phyloP scores from a whole-genome alignment of 2,888 invertebrate genomes.

The Aphidoletes aphidimyza region DNA sequence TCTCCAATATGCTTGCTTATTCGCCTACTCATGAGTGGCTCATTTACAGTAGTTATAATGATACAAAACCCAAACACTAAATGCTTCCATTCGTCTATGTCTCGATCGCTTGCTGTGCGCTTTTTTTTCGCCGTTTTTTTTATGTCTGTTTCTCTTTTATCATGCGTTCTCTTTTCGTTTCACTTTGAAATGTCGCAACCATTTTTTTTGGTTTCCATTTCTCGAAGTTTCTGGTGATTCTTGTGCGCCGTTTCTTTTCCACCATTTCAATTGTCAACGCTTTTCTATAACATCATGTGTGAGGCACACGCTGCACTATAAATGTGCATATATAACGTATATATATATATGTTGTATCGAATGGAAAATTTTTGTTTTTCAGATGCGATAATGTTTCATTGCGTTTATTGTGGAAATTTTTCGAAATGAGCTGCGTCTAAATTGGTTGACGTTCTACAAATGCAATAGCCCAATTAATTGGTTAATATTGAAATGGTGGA shows the following conservation, averaged over 20 bases:
- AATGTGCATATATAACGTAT: too few relatives aligned
- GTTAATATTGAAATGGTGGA: too few relatives aligned
- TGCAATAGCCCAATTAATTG: too few relatives aligned
- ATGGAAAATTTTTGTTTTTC: too few relatives aligned
- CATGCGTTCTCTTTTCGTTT: not conserved
- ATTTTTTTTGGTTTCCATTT: not conserved
- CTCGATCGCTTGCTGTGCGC: not conserved
- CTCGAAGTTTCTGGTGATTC: slow-evolving; percentile 1
- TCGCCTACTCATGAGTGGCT: too few relatives aligned
- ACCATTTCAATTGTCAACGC: not conserved
- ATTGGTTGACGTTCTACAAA: too few relatives aligned
- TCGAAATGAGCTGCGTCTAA: too few relatives aligned
- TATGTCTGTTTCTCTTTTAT: not conserved
- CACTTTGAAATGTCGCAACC: not conserved
- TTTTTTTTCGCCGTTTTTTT: not conserved
- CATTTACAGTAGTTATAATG: not conserved
- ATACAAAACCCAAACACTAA: not conserved
- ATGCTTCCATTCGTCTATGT: not conserved
- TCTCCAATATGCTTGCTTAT: too few relatives aligned
- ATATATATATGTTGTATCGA: too few relatives aligned
- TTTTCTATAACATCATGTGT: not conserved
- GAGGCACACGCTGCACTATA: not conserved
- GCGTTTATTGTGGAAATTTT: too few relatives aligned
- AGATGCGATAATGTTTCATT: too few relatives aligned
- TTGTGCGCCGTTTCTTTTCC: not conserved